A percentile compares a stretch with the other conserved stretches of the same genome.
Evolutionary conservation across 2,888 invertebrate genomes (phyloP).

Genomic region (Tenthredo mesomela): DNA sequence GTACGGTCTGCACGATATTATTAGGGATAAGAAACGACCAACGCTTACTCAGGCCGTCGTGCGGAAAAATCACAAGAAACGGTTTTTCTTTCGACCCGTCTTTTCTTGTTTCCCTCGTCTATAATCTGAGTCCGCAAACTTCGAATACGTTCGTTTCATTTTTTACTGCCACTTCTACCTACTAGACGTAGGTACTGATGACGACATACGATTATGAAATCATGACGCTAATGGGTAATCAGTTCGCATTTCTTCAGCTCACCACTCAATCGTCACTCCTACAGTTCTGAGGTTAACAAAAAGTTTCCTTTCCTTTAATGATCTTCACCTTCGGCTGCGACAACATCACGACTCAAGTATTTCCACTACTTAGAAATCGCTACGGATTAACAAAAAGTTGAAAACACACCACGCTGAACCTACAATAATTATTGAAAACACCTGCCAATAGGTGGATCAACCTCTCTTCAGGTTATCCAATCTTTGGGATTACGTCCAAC

Average conservation of each 20-base stretch:
- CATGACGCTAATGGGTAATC: neutral
- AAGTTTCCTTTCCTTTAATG: neutral
- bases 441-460: neutral
- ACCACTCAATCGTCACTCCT: neutral
- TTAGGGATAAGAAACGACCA: conserved; percentile 45
- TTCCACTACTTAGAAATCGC: neutral
- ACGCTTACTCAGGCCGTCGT: conserved; percentile 38
- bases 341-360: neutral
- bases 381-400: neutral
- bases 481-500: neutral
- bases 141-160: neutral
- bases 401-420: neutral
- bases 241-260: neutral
- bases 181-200: neutral
- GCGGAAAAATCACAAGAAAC: conserved; percentile 42
- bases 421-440: neutral
- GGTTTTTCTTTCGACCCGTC: neutral
- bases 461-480: neutral
- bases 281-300: neutral
- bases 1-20: conserved; percentile 39
- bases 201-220: neutral
- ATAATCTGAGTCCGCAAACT: neutral
- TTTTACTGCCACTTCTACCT: neutral
- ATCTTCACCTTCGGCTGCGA: too few species aligned
- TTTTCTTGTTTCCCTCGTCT: neutral